Conservation (phyloP, 2,797 vertebrate genomes). For the Botia kubotai region DNA sequence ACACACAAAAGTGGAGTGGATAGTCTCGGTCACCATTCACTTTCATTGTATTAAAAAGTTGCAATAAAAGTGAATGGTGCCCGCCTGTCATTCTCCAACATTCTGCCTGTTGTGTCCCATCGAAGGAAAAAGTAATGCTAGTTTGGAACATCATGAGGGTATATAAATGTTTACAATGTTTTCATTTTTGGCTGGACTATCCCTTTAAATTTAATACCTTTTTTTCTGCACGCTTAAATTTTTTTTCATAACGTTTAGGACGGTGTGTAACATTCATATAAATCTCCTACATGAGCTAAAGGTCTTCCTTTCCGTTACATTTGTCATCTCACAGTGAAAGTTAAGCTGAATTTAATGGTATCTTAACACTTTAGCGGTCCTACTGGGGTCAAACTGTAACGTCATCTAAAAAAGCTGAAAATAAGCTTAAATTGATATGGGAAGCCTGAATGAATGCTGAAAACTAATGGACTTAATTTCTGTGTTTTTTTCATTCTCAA, state of each 20-base stretch:
- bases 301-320: conserved; percentile 8
- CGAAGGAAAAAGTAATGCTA: neutral
- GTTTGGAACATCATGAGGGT: neutral
- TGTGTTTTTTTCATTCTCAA: conserved; percentile 59
- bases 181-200: neutral
- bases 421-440: conserved; percentile 57
- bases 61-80: neutral
- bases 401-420: conserved; percentile 51
- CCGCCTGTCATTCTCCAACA: neutral
- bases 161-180: neutral
- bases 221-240: neutral
- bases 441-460: conserved; percentile 58
- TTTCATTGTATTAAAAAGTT: neutral
- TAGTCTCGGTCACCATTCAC: neutral
- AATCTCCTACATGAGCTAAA: conserved; percentile 19
- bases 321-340: conserved; percentile 54
- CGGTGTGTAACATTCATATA: neutral
- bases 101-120: too few species aligned
- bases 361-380: conserved; percentile 55
- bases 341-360: conserved; percentile 59
- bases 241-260: neutral
- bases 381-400: conserved; percentile 51
- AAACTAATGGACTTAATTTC: conserved; percentile 66
- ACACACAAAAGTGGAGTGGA: neutral
- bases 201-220: neutral